phyloP scores from a whole-genome alignment of 1,140 invertebrate species.

The Drosophila truncata region DNA sequence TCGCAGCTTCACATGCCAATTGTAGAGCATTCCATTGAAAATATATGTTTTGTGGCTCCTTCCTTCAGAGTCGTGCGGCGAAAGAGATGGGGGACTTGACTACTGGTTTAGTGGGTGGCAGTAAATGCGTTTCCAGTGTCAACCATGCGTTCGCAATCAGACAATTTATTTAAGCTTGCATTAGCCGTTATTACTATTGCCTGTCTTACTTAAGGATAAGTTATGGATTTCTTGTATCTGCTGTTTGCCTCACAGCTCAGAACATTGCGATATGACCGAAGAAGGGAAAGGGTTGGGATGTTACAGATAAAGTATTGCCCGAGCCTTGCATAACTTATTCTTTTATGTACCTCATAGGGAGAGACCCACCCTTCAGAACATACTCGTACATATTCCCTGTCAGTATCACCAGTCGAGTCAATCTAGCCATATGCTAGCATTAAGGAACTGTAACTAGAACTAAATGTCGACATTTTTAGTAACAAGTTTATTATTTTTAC shows the following conservation, averaged over 20 bases:
- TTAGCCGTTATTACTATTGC: conserved; percentile 75
- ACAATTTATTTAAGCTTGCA: conserved; percentile 73
- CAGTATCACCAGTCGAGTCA: neutral
- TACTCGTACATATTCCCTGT: neutral
- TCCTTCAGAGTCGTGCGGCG: neutral
- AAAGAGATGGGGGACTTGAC: neutral
- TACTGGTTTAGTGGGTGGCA: neutral
- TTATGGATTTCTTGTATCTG: conserved; percentile 62
- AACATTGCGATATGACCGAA: conserved; percentile 20
- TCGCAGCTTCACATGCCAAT: conserved; percentile 7
- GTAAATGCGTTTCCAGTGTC: conserved; percentile 77
- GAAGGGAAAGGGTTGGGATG: conserved; percentile 11
- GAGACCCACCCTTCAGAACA: no score
- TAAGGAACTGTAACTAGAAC: no score
- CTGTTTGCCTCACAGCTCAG: neutral
- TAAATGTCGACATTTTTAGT: neutral
- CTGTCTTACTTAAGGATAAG: conserved; percentile 65
- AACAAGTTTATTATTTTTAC: neutral
- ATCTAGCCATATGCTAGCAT: conserved; percentile 4
- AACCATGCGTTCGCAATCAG: conserved; percentile 47
- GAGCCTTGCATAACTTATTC: neutral
- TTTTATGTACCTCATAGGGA: neutral
- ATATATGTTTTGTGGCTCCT: conserved; percentile 19
- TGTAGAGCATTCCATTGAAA: conserved; percentile 6
- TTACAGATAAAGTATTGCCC: conserved; percentile 21